Evolutionary conservation across 2,113 vertebrate genomes (phyloP).

Genomic region (Henicopernis longicauda): DNA sequence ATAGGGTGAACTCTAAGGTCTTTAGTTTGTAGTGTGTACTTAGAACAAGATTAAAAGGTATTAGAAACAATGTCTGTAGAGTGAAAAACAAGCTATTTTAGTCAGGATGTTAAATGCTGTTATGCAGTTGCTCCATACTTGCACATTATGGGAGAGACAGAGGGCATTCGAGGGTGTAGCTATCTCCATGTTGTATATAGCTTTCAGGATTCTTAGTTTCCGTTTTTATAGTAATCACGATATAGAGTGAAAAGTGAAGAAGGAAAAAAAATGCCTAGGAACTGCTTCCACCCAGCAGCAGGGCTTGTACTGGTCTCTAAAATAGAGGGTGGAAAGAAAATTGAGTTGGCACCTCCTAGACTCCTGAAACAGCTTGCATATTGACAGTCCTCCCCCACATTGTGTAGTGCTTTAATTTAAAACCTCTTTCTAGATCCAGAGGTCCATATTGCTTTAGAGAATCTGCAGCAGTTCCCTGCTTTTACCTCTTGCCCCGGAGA

Average conservation of each 20-base stretch:
- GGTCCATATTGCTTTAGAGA: slow-evolving; percentile 95
- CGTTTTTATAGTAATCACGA: neutral
- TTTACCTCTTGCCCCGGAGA: slow-evolving; percentile 78
- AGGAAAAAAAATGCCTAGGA: neutral
- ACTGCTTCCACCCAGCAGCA: neutral
- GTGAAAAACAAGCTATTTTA: neutral
- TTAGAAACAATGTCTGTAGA: neutral
- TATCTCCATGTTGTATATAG: neutral
- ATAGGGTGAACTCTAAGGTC: neutral
- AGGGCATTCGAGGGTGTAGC: neutral
- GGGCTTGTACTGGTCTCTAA: neutral
- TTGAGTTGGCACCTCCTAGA: slow-evolving; percentile 2
- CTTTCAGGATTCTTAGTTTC: neutral
- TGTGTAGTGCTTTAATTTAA: slow-evolving; percentile 30
- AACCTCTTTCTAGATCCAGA: slow-evolving; percentile 84
- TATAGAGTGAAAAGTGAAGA: neutral
- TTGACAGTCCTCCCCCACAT: neutral
- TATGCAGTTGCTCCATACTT: neutral
- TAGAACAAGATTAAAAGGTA: neutral
- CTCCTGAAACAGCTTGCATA: slow-evolving; percentile 14
- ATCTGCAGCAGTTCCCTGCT: slow-evolving; percentile 95
- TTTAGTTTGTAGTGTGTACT: neutral
- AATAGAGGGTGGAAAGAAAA: neutral
- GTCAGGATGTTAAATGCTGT: neutral
- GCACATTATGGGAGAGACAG: neutral